phyloP scores from a whole-genome alignment of 1,140 invertebrate genomes.

The Drosophila insularis region DNA sequence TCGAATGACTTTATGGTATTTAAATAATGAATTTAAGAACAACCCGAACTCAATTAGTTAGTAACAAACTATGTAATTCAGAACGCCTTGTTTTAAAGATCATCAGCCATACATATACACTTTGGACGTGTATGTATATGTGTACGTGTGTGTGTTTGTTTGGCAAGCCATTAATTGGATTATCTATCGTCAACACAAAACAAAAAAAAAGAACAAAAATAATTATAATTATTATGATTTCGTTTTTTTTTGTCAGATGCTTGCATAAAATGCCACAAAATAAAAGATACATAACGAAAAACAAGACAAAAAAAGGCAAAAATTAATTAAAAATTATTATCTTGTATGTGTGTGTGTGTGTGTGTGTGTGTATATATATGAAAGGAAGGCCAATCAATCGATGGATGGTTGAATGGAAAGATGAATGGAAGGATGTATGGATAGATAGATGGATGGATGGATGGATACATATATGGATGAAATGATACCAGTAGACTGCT shows the following conservation, averaged over 20 bases:
- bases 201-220: slow-evolving; percentile 40
- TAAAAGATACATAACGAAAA: slow-evolving; percentile 7
- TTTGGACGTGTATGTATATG: not conserved
- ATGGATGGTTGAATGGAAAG: slow-evolving; percentile 21
- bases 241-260: slow-evolving; percentile 28
- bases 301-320: slow-evolving; percentile 19
- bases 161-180: slow-evolving; percentile 68
- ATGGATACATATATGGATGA: not conserved
- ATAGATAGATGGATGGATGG: slow-evolving; percentile 9
- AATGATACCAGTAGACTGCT: slow-evolving; percentile 27
- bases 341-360: slow-evolving; percentile 16
- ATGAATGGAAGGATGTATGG: not conserved
- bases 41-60: slow-evolving; percentile 12
- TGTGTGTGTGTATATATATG: slow-evolving; percentile 4
- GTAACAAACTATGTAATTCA: not conserved
- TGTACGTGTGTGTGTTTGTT: slow-evolving; percentile 34
- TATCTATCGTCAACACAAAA: slow-evolving; percentile 52
- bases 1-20: too few species aligned
- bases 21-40: not conserved
- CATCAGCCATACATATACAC: not conserved
- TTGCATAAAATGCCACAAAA: slow-evolving; percentile 14
- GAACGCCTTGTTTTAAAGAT: slow-evolving; percentile 3
- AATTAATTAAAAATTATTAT: slow-evolving; percentile 71
- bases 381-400: slow-evolving; percentile 52
- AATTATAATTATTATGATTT: slow-evolving; percentile 61